Evolutionary conservation across 2,888 invertebrate species (phyloP), one percentile per base, ranked within the genome.

Genomic region (Thelaira solivaga): DNA sequence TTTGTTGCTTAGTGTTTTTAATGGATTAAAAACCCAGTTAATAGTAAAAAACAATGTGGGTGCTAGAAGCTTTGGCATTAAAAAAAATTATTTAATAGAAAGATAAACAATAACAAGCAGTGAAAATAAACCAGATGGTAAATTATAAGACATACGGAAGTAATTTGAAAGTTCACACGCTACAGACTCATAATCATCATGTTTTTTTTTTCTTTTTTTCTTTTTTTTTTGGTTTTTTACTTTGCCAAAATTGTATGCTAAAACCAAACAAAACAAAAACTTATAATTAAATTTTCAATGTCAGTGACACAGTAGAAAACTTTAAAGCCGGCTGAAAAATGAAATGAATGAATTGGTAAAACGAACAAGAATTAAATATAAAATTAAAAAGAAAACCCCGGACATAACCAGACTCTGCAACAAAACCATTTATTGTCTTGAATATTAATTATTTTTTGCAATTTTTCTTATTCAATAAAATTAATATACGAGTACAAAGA

Each of bases 201-300:
- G n/a, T n/a, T n/a, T n/a, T n/a, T n/a, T n/a, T n/a, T n/a, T n/a
- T n/a, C n/a, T n/a, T n/a, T n/a, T n/a, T n/a, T n/a, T n/a, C n/a
- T n/a, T n/a, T n/a, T n/a, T n/a, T 13, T 36, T 36, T 1, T 16
- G 1, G 24, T 26, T 13, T 26, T 13, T 26, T 47, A 8, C 16
- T 22, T 26, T 26, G 22, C 16, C 24, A 57, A 39, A 57, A 29
- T n/a, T 55, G n/a, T 43, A 31, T 18, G 43, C 43, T 10, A 31
- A 31, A 59, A 59, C 2, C 8, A 29, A 43, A 18, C 57, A 59
- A 59, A 43, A 57, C 16, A 59, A 59, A 59, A n/a, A 31, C 20
- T 11, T 29, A 16, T 26, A 31, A 20, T 18, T 5, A 31, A 26
- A 43, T 20, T 8, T 43, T 59, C 59, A 59, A 59, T 59, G 59